Percentiles rank a stretch among this genome's conserved stretches.
Conservation (phyloP, 1,140 invertebrate genomes). For the Helicoverpa zea region DNA sequence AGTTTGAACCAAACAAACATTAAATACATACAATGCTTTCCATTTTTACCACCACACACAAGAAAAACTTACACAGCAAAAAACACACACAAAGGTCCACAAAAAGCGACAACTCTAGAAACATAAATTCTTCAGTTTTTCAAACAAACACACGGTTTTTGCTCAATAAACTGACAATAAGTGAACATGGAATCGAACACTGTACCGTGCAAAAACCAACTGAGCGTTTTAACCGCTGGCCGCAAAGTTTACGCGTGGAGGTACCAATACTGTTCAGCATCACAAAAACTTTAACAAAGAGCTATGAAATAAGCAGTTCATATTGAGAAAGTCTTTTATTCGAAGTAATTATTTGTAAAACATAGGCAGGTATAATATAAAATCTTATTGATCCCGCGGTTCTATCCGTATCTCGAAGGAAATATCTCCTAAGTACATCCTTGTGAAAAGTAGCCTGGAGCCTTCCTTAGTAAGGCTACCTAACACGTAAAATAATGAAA, state of each 20-base stretch:
- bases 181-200: constrained; percentile 41
- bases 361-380: too few relatives aligned
- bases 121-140: constrained; percentile 37
- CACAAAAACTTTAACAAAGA: constrained; percentile 27
- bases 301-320: too few relatives aligned
- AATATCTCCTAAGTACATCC: too few relatives aligned
- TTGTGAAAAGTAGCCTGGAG: too few relatives aligned
- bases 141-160: constrained; percentile 40
- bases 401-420: too few relatives aligned
- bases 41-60: not conserved
- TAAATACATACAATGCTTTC: not conserved
- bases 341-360: too few relatives aligned
- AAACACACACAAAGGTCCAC: not conserved
- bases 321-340: too few relatives aligned
- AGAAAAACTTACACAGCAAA: constrained; percentile 1
- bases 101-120: constrained; percentile 37
- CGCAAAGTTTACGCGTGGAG: constrained; percentile 18
- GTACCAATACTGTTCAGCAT: constrained; percentile 10
- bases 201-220: constrained; percentile 47
- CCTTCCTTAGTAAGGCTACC: too few relatives aligned
- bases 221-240: constrained; percentile 8
- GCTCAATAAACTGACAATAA: constrained; percentile 49
- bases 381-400: too few relatives aligned
- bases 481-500: too few relatives aligned
- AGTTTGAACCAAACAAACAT: not conserved